Evolutionary conservation across 2,888 invertebrate species (phyloP).

Genomic region (Sussaba pulchella): DNA sequence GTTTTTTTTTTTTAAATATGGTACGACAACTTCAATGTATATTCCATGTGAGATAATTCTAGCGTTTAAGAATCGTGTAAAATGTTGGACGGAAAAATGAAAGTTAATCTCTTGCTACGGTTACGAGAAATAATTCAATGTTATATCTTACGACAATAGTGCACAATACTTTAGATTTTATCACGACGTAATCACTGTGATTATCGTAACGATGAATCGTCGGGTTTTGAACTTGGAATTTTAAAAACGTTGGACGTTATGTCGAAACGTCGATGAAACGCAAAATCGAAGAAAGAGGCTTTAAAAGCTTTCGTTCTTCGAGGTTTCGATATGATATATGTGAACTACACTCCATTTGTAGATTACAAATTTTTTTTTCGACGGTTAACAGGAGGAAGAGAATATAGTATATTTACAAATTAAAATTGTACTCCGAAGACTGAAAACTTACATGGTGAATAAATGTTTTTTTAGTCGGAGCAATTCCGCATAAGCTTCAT

Average conservation of each 20-base stretch:
- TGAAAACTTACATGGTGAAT: conserved; percentile 62
- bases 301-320: conserved; percentile 11
- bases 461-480: conserved; percentile 60
- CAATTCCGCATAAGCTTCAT: conserved; percentile 35
- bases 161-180: conserved; percentile 51
- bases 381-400: conserved; percentile 37
- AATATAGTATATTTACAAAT: conserved; percentile 64
- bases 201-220: conserved; percentile 45
- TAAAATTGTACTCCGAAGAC: conserved; percentile 65
- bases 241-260: conserved; percentile 59
- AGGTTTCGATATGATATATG: conserved; percentile 25
- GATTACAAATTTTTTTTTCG: conserved; percentile 40
- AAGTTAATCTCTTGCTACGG: conserved; percentile 43
- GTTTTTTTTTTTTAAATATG: conserved; percentile 22
- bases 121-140: conserved; percentile 43
- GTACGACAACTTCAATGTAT: conserved; percentile 48
- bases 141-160: conserved; percentile 48
- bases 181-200: conserved; percentile 40
- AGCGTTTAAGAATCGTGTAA: conserved; percentile 56
- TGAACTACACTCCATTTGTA: conserved; percentile 51
- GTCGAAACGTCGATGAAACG: conserved; percentile 38
- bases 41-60: conserved; percentile 48
- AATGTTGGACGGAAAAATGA: conserved; percentile 61
- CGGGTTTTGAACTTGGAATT: conserved; percentile 47
- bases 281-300: neutral